Evolutionary conservation across 2,113 vertebrate species (phyloP).

Genomic region (Plectropomus leopardus): DNA sequence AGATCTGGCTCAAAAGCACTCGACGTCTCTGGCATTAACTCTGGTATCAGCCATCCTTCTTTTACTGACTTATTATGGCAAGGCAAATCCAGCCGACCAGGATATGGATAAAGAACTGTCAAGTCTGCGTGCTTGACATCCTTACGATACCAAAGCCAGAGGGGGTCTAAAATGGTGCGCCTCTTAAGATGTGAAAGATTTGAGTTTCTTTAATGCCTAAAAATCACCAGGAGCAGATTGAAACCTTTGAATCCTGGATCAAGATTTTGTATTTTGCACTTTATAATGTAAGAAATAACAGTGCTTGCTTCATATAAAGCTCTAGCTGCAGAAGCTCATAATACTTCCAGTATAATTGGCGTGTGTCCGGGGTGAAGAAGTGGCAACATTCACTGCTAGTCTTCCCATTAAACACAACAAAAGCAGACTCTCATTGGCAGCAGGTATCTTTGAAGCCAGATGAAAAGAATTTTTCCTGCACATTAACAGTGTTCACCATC

Average conservation of each 20-base stretch:
- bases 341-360: constrained; percentile 32
- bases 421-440: constrained; percentile 29
- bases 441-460: constrained; percentile 49
- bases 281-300: constrained; percentile 16
- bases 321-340: neutral
- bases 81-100: constrained; percentile 41
- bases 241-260: constrained; percentile 34
- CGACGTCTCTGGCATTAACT: constrained; percentile 25
- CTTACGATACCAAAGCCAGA: constrained; percentile 14
- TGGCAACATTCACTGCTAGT: constrained; percentile 9
- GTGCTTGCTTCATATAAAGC: neutral
- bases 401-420: constrained; percentile 45
- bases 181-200: constrained; percentile 18
- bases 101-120: constrained; percentile 46
- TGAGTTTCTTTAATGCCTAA: constrained; percentile 2
- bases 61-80: constrained; percentile 23
- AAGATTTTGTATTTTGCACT: constrained; percentile 13
- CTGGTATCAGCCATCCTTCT: constrained; percentile 6
- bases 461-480: constrained; percentile 33
- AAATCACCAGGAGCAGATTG: constrained; percentile 12
- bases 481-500: neutral
- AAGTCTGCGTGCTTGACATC: constrained; percentile 26
- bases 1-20: constrained; percentile 35
- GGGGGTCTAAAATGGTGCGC: constrained; percentile 2
- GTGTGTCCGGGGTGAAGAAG: constrained; percentile 30